Base-by-base conservation (phyloP, 2,113 vertebrate species). In the Pterophyllum scalare region DNA sequence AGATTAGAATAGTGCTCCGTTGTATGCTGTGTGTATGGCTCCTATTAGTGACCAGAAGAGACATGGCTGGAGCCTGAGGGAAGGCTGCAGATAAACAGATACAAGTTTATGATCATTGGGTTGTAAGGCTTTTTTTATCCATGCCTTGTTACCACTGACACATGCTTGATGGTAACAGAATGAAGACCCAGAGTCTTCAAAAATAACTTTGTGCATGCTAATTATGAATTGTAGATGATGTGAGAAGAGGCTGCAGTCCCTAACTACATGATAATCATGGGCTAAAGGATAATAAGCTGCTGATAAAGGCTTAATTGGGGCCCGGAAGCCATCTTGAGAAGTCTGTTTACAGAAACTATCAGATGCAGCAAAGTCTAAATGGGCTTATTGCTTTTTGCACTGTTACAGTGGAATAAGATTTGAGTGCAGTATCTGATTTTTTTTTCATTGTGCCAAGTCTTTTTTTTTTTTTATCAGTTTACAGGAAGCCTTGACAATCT, bases 241-340 rank as follows among this genome's bases (percentile, higher is more conserved):
- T 60, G 64, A 10, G 58, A 67, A 62, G 83, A 10, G 56, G 70
- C 54, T 72, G 40, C 67, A 38, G 31, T 75, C 52, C 38, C 49
- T 26, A 11, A 74, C 62, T 61, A 58, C 61, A 80, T 75, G 72
- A 13, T 85, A 52, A 87, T 91, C 35, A 40, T 12, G 8, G 52
- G 38, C 77, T 83, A 72, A 35, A 79, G 57, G 77, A 74, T 79
- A 75, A 87, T 79, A 75, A 85, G 77, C 77, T 9, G n/a, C 79
- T 79, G 88, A 92, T 88, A 74, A 85, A 79, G 49, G 14, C 75
- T 87, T 88, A 90, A 88, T 90, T 91, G 78, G 54, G 78, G 70
- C 64, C 65, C 13, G 5, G 84, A 75, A 57, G 87, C 64, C 88
- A 81, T 90, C 62, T 77, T 84, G n/a, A 65, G 19, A 19, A 52